These are phyloP conservation scores for Gymnosoma rotundatum DNA, from an alignment of 2,888 invertebrate genomes.

Conservation along the genomic window DNA sequence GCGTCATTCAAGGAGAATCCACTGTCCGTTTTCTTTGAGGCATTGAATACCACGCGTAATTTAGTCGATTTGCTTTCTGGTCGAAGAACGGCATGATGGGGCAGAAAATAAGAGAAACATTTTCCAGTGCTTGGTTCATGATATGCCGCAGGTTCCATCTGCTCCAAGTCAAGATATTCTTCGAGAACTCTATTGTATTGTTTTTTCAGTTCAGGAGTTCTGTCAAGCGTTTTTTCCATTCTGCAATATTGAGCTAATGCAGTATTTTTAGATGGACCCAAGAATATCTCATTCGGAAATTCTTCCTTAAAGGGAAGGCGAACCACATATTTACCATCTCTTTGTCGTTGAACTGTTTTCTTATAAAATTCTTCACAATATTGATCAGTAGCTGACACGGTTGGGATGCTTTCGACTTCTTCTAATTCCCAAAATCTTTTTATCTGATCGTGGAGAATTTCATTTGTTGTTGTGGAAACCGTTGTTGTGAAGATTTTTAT, in stretches of 20 bases:
- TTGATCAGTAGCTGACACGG: neutral
- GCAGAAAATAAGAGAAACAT: too few relatives aligned
- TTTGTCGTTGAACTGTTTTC: neutral
- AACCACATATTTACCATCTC: neutral
- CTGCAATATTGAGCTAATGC: neutral
- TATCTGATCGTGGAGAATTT: constrained; percentile 2
- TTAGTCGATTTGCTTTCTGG: neutral
- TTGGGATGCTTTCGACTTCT: neutral
- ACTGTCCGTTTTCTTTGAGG: neutral
- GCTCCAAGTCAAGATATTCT: neutral
- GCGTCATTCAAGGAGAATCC: neutral
- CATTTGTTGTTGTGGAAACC: neutral
- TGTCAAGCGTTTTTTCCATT: neutral
- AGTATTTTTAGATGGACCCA: neutral
- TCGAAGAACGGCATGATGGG: neutral
- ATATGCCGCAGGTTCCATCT: too few relatives aligned
- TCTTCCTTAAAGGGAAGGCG: neutral
- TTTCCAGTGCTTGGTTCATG: too few relatives aligned
- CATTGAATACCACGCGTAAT: neutral
- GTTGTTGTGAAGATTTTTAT: neutral
- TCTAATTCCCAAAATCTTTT: constrained; percentile 32
- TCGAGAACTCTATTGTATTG: neutral
- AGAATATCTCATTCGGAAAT: neutral
- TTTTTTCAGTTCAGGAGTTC: neutral
- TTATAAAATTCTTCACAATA: neutral